Conservation (phyloP, 2,888 invertebrate genomes). For the Tetrapedia diversipes region DNA sequence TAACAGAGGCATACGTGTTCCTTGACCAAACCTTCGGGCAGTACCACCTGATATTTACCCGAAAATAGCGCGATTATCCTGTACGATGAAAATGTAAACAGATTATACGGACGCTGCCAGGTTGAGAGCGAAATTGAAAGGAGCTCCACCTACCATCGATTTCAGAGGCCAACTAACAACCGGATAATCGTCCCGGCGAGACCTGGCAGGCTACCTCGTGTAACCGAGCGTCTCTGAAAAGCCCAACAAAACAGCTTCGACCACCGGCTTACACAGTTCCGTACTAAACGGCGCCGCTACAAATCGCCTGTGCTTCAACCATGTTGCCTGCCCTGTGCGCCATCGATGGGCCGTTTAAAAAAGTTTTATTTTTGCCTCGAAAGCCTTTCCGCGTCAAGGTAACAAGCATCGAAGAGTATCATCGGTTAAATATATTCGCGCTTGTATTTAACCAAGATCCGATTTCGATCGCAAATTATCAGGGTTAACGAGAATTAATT, state of each 20-base stretch:
- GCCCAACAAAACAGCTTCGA: constrained; percentile 48
- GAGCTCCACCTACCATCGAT: constrained; percentile 71
- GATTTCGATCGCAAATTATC: constrained; percentile 45
- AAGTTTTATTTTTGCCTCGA: not conserved
- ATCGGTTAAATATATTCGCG: constrained; percentile 28
- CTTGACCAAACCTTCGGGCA: not conserved
- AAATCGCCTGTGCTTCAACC: constrained; percentile 5
- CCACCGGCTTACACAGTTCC: constrained; percentile 53
- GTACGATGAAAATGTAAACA: constrained; percentile 46
- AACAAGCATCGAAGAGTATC: constrained; percentile 2
- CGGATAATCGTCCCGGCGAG: constrained; percentile 73
- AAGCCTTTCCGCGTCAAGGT: not conserved
- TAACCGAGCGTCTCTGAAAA: constrained; percentile 47
- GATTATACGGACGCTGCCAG: constrained; percentile 49
- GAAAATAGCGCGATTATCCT: constrained; percentile 5
- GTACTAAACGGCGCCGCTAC: constrained; percentile 54
- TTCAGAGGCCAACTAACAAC: constrained; percentile 70
- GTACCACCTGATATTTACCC: not conserved
- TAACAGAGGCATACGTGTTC: not conserved
- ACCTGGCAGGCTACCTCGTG: constrained; percentile 44
- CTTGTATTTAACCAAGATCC: constrained; percentile 50
- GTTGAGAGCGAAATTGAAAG: constrained; percentile 68
- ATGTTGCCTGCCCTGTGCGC: not conserved
- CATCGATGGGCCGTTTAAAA: not conserved
- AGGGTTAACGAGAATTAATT: constrained; percentile 63